Conservation (phyloP, 2,113 vertebrate genomes). For the Caloenas nicobarica region DNA sequence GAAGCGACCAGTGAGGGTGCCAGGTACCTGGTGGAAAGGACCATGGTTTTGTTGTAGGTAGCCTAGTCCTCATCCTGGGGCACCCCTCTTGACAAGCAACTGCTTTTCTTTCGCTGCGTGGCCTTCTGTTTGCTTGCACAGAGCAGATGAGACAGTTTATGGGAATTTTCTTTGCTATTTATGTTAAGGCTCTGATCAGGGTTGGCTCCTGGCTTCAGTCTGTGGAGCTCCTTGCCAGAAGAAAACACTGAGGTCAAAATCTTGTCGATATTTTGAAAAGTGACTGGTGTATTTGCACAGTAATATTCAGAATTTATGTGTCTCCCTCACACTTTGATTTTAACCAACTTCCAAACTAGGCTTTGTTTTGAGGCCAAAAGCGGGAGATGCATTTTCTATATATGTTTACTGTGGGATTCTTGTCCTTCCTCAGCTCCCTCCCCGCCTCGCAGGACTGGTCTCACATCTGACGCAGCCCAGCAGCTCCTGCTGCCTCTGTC, state of each 20-base stretch:
- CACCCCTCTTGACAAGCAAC: not conserved
- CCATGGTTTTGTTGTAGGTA: not conserved
- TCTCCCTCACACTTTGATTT: not conserved
- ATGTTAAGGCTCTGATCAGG: not conserved
- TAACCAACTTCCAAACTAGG: not conserved
- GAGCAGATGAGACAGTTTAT: accelerated
- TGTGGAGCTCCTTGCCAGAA: not conserved
- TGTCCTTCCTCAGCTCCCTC: not conserved
- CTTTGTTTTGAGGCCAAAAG: not conserved
- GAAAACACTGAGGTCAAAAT: not conserved
- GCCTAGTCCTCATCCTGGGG: not conserved
- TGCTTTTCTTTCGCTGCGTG: not conserved
- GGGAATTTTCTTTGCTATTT: not conserved
- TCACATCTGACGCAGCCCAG: not conserved
- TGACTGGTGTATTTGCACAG: not conserved
- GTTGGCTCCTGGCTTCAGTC: not conserved
- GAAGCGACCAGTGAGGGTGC: not conserved
- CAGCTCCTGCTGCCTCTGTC: not conserved
- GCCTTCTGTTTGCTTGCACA: not conserved
- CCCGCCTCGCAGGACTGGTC: not conserved
- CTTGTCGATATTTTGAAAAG: not conserved
- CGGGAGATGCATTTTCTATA: not conserved
- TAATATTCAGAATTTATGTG: not conserved
- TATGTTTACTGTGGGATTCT: not conserved
- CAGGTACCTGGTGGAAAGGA: not conserved